Conservation (phyloP, 2,888 invertebrate genomes). For the Amphipoea lucens region DNA sequence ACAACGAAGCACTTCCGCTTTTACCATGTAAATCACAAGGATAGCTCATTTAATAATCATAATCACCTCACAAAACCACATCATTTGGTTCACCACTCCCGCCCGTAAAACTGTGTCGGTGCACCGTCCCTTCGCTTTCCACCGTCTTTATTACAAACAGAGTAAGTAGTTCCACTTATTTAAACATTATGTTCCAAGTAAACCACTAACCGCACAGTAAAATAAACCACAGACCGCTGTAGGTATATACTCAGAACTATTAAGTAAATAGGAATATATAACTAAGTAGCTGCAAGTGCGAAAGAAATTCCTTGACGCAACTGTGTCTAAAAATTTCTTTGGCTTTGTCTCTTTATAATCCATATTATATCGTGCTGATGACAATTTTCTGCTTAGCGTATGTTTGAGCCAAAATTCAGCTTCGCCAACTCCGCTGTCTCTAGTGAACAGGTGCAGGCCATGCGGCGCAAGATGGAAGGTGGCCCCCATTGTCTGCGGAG, state of each 20-base stretch:
- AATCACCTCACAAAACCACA: constrained; percentile 17
- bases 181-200: constrained; percentile 33
- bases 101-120: constrained; percentile 35
- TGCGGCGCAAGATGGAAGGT: background rate
- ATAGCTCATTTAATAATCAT: constrained; percentile 13
- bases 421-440: background rate
- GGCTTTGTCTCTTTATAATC: background rate
- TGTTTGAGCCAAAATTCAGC: background rate
- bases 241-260: constrained; percentile 7
- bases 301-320: background rate
- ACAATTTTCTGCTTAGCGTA: background rate
- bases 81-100: constrained; percentile 16
- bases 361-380: background rate
- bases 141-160: constrained; percentile 42
- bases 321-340: background rate
- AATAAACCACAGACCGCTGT: constrained; percentile 21
- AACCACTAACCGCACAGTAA: constrained; percentile 27
- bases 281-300: background rate
- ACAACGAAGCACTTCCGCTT: background rate
- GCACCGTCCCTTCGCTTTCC: constrained; percentile 16
- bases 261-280: background rate
- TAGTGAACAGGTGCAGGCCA: background rate
- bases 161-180: constrained; percentile 38
- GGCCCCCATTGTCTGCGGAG: background rate
- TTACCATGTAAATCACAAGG: background rate